These are phyloP conservation scores for Xiphorhynchus erythropygius DNA, from an alignment of 2,797 vertebrate species.

Conservation along the genomic window DNA sequence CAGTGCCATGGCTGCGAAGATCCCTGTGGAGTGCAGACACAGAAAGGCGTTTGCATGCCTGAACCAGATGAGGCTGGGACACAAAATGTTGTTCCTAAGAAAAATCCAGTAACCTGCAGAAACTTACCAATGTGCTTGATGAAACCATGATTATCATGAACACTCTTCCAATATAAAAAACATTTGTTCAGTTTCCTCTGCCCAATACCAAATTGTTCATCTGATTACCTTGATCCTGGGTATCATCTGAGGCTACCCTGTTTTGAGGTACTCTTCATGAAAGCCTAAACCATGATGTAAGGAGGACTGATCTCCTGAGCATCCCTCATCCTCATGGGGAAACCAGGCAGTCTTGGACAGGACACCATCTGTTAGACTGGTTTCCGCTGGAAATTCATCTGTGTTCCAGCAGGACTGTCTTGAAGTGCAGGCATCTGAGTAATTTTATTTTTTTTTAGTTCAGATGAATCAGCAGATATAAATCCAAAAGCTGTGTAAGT, in stretches of 20 bases:
- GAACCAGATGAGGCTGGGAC: not conserved
- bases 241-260: not conserved
- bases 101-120: not conserved
- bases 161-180: not conserved
- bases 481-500: not conserved
- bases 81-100: not conserved
- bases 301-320: not conserved
- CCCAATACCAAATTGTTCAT: not conserved
- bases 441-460: not conserved
- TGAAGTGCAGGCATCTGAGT: not conserved
- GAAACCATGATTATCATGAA: not conserved
- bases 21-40: rapidly evolving
- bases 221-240: not conserved
- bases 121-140: not conserved
- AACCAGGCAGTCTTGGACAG: not conserved
- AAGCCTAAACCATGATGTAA: not conserved
- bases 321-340: not conserved
- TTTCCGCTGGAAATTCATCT: not conserved
- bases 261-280: not conserved
- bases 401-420: not conserved
- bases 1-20: not conserved
- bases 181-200: not conserved
- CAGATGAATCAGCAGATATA: constrained; percentile 31
- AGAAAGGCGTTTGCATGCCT: not conserved
- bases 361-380: not conserved